phyloP scores from a whole-genome alignment of 2,113 vertebrate species.

The Saguinus midas region DNA sequence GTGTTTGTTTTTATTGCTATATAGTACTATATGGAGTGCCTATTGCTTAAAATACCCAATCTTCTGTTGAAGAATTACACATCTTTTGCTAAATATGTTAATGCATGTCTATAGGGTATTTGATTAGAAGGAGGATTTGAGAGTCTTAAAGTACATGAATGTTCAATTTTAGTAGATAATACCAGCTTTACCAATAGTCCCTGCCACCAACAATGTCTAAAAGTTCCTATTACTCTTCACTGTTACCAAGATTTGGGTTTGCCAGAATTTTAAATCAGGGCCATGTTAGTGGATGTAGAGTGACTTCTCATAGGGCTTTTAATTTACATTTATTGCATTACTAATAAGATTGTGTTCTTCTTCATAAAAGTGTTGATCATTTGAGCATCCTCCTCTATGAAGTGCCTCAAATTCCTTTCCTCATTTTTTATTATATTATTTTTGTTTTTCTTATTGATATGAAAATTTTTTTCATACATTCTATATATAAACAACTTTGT shows the following conservation, averaged over 20 bases:
- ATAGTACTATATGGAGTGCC: background rate
- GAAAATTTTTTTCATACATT: background rate
- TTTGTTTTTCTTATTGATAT: background rate
- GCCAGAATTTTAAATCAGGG: background rate
- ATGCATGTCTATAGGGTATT: background rate
- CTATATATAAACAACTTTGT: background rate
- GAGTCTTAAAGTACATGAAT: rapidly evolving
- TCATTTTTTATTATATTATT: background rate
- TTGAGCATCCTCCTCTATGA: background rate
- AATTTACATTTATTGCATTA: background rate
- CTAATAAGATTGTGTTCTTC: background rate
- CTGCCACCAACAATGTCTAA: background rate
- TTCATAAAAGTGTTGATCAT: background rate
- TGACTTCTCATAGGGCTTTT: background rate
- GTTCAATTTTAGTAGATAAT: background rate
- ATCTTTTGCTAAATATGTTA: background rate
- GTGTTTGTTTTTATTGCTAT: background rate
- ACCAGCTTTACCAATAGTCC: background rate
- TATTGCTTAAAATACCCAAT: background rate
- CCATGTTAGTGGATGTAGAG: background rate
- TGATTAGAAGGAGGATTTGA: background rate
- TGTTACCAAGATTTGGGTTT: background rate
- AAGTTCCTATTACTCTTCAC: background rate
- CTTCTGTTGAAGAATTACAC: background rate
- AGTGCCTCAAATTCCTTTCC: background rate